phyloP scores from a whole-genome alignment of 2,888 invertebrate genomes.

The Lasioglossum leucozonium region DNA sequence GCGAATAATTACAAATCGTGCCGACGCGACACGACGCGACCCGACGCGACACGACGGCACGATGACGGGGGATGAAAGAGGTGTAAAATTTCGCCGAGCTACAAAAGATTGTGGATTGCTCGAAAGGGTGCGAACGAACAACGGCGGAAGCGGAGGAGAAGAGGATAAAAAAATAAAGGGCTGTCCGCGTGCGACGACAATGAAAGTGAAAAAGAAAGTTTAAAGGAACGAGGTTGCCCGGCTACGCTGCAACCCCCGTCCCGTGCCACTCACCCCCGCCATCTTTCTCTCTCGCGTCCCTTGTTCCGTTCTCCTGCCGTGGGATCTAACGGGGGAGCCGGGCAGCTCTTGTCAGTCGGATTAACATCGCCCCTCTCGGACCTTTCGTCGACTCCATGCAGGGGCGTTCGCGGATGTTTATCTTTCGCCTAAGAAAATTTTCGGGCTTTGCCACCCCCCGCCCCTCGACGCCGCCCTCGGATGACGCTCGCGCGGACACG shows the following conservation, averaged over 20 bases:
- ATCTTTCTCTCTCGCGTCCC: too few relatives aligned
- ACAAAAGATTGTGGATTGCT: conserved; percentile 59
- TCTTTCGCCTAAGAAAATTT: conserved; percentile 27
- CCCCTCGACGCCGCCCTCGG: too few relatives aligned
- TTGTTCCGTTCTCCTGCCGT: conserved; percentile 1
- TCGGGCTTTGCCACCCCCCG: not conserved
- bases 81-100: conserved; percentile 47
- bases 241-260: not conserved
- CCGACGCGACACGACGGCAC: too few relatives aligned
- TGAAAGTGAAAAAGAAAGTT: conserved; percentile 62
- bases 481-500: too few relatives aligned
- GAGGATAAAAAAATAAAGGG: conserved; percentile 52
- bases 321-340: conserved; percentile 38
- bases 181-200: conserved; percentile 49
- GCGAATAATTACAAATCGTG: conserved; percentile 52
- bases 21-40: not conserved
- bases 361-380: conserved; percentile 48
- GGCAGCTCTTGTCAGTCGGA: conserved; percentile 48
- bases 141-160: conserved; percentile 45
- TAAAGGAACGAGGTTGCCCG: conserved; percentile 56
- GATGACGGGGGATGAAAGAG: conserved; percentile 34
- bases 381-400: conserved; percentile 34
- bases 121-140: conserved; percentile 43
- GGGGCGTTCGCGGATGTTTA: conserved; percentile 33
- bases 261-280: too few relatives aligned